Conservation (phyloP, 2,113 vertebrate genomes). For the Choloepus hoffmanni region DNA sequence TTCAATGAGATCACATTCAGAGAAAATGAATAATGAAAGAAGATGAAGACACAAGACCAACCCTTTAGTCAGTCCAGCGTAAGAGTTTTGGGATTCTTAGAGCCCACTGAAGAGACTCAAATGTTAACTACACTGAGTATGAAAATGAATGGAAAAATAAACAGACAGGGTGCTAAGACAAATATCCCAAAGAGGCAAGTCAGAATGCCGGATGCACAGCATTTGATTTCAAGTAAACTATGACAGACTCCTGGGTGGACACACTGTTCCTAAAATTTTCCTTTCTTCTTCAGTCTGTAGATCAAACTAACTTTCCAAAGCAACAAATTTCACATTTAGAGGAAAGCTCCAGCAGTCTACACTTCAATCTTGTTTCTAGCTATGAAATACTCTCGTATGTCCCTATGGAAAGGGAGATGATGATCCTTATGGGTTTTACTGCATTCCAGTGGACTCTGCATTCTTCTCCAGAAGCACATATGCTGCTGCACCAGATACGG, state of each 20-base stretch:
- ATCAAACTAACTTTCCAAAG: background rate
- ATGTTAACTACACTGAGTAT: background rate
- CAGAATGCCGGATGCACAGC: background rate
- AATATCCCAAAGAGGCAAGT: background rate
- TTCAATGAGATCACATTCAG: background rate
- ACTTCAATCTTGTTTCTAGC: background rate
- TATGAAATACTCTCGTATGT: background rate
- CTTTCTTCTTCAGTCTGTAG: background rate
- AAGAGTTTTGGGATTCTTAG: background rate
- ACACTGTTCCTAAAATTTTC: background rate
- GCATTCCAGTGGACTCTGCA: too few species aligned
- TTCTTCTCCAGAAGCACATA: background rate
- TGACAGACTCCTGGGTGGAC: too few species aligned
- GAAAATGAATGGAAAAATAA: background rate
- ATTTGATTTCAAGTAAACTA: background rate
- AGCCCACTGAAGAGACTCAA: background rate
- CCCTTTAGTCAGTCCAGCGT: background rate
- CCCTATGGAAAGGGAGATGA: background rate
- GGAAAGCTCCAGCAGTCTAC: too few species aligned
- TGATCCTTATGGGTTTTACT: background rate
- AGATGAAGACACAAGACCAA: background rate
- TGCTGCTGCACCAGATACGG: background rate
- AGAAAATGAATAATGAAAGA: background rate
- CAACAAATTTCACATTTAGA: background rate
- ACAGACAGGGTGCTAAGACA: background rate